Percentiles rank a stretch among this genome's conserved stretches.
Conservation (phyloP, 2,888 invertebrate species). For the Eulithis testata region DNA sequence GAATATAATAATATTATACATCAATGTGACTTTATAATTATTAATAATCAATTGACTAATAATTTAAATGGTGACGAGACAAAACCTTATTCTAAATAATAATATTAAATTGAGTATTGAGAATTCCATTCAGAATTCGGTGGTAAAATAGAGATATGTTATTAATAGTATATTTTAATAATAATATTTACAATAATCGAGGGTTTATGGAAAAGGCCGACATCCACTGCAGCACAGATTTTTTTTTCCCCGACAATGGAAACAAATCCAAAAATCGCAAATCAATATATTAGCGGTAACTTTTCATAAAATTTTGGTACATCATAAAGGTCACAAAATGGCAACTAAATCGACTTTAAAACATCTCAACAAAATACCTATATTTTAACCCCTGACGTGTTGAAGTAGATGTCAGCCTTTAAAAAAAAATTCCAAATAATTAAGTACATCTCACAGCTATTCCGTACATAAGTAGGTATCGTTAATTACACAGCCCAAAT, state of each 20-base stretch:
- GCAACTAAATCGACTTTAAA: no score
- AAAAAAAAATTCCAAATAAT: constrained; percentile 20
- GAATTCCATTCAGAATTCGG: constrained; percentile 59
- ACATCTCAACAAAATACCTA: no score
- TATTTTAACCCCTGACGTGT: background rate
- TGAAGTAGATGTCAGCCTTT: constrained; percentile 5
- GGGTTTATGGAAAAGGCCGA: constrained; percentile 8
- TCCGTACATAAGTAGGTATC: constrained; percentile 29
- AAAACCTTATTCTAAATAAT: constrained; percentile 43
- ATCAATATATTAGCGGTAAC: no score
- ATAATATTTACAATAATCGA: constrained; percentile 36
- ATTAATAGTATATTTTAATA: constrained; percentile 35
- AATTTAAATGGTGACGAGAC: constrained; percentile 71
- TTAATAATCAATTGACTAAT: constrained; percentile 65
- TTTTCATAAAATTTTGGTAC: no score
- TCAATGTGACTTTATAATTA: constrained; percentile 53
- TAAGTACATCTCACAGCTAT: constrained; percentile 43
- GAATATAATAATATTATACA: constrained; percentile 43
- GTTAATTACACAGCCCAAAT: constrained; percentile 58
- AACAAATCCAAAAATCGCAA: no score
- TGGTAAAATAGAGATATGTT: constrained; percentile 71
- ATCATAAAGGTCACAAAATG: no score
- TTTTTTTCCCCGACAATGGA: no score
- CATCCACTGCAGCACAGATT: constrained; percentile 9
- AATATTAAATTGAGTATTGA: constrained; percentile 69